Percentiles rank a stretch among this genome's conserved stretches.
Evolutionary conservation across 1,140 invertebrate species (phyloP).

Genomic region (Nasonia longicornis): DNA sequence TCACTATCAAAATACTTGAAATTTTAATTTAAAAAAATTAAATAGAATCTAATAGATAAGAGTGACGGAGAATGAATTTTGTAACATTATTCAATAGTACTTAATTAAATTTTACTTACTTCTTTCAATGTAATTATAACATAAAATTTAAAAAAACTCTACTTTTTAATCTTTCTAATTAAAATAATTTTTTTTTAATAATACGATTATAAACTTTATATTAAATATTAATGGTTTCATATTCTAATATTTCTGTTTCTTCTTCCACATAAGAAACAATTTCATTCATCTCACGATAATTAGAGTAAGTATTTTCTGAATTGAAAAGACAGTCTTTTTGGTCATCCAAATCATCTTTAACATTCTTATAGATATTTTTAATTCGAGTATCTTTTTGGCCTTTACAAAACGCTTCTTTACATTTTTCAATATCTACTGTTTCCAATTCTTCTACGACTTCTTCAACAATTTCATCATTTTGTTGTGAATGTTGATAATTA

Average conservation of each 20-base stretch:
- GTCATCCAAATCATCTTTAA: constrained; percentile 41
- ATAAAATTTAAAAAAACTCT: no score
- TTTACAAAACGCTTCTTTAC: background rate
- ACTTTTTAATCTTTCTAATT: no score
- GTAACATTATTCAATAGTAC: no score
- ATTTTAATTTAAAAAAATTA: no score
- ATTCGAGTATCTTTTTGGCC: background rate
- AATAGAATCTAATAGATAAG: no score
- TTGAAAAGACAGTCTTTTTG: constrained; percentile 40
- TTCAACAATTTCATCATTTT: constrained; percentile 57
- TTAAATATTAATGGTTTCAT: constrained; percentile 50
- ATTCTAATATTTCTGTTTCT: constrained; percentile 66
- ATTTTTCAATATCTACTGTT: constrained; percentile 50
- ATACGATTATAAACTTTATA: background rate
- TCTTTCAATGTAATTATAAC: no score
- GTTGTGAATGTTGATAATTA: constrained; percentile 54
- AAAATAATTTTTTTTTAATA: background rate
- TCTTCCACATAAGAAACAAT: constrained; percentile 66
- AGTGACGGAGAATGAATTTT: no score
- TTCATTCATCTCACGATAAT: constrained; percentile 58
- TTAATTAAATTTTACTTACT: no score
- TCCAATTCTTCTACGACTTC: constrained; percentile 59
- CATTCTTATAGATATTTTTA: background rate
- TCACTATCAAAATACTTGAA: no score
- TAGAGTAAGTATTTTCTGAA: constrained; percentile 45